Evolutionary conservation across 2,113 vertebrate species (phyloP), one percentile per base, ranked within the genome.

Genomic region (Colossoma macropomum): DNA sequence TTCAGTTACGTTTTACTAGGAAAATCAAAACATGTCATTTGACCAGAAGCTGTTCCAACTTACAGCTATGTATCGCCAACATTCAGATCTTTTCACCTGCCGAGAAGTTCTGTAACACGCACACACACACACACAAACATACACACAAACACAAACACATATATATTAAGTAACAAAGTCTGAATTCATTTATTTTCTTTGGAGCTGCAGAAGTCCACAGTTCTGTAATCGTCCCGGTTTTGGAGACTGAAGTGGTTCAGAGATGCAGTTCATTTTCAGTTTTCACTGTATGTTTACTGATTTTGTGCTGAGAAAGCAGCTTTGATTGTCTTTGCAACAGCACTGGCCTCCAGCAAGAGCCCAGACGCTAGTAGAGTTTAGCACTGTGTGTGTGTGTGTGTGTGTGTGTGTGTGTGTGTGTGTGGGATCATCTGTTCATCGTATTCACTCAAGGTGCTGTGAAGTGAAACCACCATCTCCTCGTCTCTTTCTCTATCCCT

Each of bases 251-350:
- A 16, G 12, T 4, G 77, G 77, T 69, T 50, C 77, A 10, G 28
- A 17, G 19, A 30, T 79, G 77, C 77, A 79, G 77, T 69, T 79
- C 48, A 50, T 34, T 82, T 65, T 63, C n/a, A 11, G 7, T 62
- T 21, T 56, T 52, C 50, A 52, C 50, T 56, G 54, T 23, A 56
- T 0, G 7, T 23, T 56, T 56, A 54, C 1, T 23, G 54, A 7
- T 23, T 56, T 23, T 23, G 21, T 21, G 12, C 25, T 21, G n/a
- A 74, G 21, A 27, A 45, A 73, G 69, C 60, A 15, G 27, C 45
- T 34, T 48, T 62, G 63, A 56, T 66, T 34, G 71, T 82, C 70
- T 75, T 11, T 65, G 21, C 28, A 19, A 50, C 60, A 79, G 12
- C 48, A 8, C 10, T 6, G 41, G 41, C 41, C 41, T 45, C 41